phyloP scores from a whole-genome alignment of 2,888 invertebrate species.

The Drosophila prolongata region DNA sequence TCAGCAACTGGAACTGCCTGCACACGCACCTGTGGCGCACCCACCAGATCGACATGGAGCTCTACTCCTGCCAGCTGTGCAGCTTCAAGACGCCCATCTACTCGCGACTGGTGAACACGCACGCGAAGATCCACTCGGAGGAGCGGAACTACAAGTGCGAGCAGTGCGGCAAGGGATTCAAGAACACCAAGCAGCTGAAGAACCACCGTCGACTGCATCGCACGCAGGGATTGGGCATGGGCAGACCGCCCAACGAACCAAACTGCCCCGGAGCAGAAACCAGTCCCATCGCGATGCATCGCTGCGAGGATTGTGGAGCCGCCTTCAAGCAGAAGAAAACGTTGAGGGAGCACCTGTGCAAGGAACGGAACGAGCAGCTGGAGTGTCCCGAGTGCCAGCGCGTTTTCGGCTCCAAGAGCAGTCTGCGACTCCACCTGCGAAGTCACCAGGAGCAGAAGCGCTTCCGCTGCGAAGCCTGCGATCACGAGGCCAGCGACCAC shows the following conservation, averaged over 20 bases:
- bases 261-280: not conserved
- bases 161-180: constrained; percentile 91
- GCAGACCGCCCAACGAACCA: constrained; percentile 27
- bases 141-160: constrained; percentile 87
- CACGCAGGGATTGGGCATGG: constrained; percentile 67
- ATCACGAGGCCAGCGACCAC: constrained; percentile 91
- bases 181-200: constrained; percentile 91
- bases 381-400: constrained; percentile 84
- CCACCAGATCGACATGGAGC: constrained; percentile 91
- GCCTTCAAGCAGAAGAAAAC: constrained; percentile 83
- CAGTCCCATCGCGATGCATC: constrained; percentile 56
- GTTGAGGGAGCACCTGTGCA: constrained; percentile 86
- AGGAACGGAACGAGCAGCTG: constrained; percentile 84
- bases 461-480: constrained; percentile 90
- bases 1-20: constrained; percentile 87
- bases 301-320: constrained; percentile 84
- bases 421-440: constrained; percentile 86
- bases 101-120: constrained; percentile 89
- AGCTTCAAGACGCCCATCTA: constrained; percentile 89
- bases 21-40: constrained; percentile 92
- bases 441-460: constrained; percentile 84
- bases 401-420: constrained; percentile 84
- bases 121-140: constrained; percentile 90
- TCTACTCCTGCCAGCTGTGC: constrained; percentile 91
- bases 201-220: constrained; percentile 90